A percentile compares a stretch with the other conserved stretches of the same genome.
Evolutionary conservation across 2,888 invertebrate species (phyloP).

Genomic region (Eupithecia dodoneata): DNA sequence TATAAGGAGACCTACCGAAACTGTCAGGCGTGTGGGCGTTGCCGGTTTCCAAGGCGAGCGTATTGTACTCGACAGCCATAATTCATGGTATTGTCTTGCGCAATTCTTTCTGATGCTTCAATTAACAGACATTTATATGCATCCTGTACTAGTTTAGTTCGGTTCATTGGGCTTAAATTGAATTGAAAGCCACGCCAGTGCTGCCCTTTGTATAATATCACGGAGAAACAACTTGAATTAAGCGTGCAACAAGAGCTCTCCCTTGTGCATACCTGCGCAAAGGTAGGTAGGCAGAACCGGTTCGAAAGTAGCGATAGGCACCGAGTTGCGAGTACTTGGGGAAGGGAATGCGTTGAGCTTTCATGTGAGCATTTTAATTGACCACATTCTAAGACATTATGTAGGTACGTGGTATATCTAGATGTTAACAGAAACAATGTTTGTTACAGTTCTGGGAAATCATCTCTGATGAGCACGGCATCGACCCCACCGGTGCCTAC

Average conservation of each 20-base stretch:
- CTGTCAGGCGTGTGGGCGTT: conserved; percentile 73
- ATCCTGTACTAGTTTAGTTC: conserved; percentile 70
- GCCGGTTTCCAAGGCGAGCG: conserved; percentile 63
- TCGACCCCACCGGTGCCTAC: conserved; percentile 95
- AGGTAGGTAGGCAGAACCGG: conserved; percentile 58
- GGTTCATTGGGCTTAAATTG: conserved; percentile 66
- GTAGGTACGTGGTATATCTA: conserved; percentile 44
- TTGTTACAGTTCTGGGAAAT: conserved; percentile 92
- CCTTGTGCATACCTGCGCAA: conserved; percentile 47
- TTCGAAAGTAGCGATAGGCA: conserved; percentile 66
- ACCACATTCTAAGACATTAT: conserved; percentile 52
- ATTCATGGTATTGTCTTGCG: conserved; percentile 73
- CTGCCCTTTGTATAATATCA: conserved; percentile 41
- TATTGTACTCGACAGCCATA: conserved; percentile 58
- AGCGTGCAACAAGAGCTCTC: conserved; percentile 52
- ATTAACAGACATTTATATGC: conserved; percentile 69
- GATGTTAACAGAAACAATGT: conserved; percentile 88
- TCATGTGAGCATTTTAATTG: conserved; percentile 71
- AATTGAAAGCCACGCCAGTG: conserved; percentile 31
- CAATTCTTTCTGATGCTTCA: conserved; percentile 62
- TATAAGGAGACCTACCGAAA: conserved; percentile 73
- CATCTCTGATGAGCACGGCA: conserved; percentile 97
- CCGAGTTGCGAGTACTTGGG: conserved; percentile 51
- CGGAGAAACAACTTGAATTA: conserved; percentile 43
- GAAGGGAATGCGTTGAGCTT: conserved; percentile 58